These are phyloP conservation scores for Lapara coniferarum DNA, from an alignment of 2,888 invertebrate genomes.

Conservation along the genomic window DNA sequence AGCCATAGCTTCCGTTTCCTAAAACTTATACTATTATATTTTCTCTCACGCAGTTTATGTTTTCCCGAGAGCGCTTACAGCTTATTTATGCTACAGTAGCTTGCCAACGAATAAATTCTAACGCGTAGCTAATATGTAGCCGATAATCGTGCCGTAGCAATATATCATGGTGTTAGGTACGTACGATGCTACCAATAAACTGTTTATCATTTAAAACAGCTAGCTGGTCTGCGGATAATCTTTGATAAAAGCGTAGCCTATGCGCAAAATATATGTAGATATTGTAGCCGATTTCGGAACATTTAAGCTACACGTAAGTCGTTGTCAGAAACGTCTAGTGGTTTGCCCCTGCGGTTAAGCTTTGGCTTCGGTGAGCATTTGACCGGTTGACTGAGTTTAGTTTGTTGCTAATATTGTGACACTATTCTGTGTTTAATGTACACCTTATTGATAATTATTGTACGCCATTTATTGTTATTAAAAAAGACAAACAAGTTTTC, in stretches of 20 bases:
- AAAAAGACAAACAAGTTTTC: too few species aligned
- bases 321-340: background rate
- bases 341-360: conserved; percentile 7
- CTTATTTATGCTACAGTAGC: conserved; percentile 2
- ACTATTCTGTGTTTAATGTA: background rate
- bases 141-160: conserved; percentile 13
- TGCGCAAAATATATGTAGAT: background rate
- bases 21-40: background rate
- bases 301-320: conserved; percentile 5
- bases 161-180: conserved; percentile 15
- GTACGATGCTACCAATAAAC: conserved; percentile 8
- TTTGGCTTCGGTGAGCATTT: conserved; percentile 1
- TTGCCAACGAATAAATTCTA: conserved; percentile 11
- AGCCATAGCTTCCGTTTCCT: background rate
- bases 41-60: background rate
- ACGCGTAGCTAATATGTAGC: conserved; percentile 17
- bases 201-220: background rate
- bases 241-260: background rate
- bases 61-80: background rate
- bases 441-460: background rate
- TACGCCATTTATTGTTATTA: background rate
- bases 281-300: background rate
- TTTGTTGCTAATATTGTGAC: background rate
- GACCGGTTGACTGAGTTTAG: background rate
- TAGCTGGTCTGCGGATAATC: conserved; percentile 1